Conservation (phyloP, 2,113 vertebrate species). For the Aramus guarauna region DNA sequence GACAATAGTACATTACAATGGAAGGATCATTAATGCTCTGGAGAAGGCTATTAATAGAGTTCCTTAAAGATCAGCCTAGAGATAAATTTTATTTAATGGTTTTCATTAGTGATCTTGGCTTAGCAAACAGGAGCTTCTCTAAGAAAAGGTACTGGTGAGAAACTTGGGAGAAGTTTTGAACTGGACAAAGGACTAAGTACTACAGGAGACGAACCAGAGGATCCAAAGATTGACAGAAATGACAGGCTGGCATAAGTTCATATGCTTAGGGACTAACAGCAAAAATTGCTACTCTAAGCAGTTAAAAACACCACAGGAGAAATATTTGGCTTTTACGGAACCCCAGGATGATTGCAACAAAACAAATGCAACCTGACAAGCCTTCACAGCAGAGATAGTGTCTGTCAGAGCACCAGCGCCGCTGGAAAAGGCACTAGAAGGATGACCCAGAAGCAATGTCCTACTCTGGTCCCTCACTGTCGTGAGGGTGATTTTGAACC, state of each 20-base stretch:
- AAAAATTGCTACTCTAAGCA: neutral
- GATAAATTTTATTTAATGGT: slow-evolving; percentile 6
- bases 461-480: neutral
- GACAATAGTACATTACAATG: neutral
- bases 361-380: neutral
- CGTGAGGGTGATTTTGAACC: neutral
- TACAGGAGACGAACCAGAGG: neutral
- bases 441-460: neutral
- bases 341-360: neutral
- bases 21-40: neutral
- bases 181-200: neutral
- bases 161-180: neutral
- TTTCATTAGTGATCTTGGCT: neutral
- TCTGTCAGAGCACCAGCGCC: neutral
- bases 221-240: neutral
- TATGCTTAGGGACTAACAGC: neutral
- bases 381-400: neutral
- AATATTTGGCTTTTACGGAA: neutral
- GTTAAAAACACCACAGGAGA: neutral
- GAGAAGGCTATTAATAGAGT: slow-evolving; percentile 27
- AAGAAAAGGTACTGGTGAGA: neutral
- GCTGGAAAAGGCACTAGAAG: neutral
- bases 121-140: neutral
- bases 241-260: neutral
- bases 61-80: slow-evolving; percentile 25